These are phyloP conservation scores for Anguilla japonica DNA, from an alignment of 2,113 vertebrate species.

Conservation along the genomic window DNA sequence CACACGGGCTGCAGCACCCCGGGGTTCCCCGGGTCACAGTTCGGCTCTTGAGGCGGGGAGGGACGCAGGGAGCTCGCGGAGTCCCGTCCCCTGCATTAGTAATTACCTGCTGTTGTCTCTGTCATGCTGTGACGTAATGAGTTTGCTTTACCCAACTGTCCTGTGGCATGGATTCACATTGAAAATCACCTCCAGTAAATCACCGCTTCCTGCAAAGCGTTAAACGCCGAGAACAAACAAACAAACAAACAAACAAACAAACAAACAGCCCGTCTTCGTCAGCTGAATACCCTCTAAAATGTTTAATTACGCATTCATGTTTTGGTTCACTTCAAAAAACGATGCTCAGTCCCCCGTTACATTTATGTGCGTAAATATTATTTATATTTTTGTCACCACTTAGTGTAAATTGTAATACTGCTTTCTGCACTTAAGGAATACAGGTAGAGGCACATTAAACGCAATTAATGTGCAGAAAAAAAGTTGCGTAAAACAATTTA, in stretches of 20 bases:
- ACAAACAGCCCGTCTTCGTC: background rate
- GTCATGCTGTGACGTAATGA: slow-evolving; percentile 51
- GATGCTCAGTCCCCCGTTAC: background rate
- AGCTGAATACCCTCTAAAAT: background rate
- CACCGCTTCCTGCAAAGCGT: slow-evolving; percentile 24
- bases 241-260: slow-evolving; percentile 13
- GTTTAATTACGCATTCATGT: background rate
- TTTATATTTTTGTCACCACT: background rate
- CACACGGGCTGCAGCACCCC: background rate
- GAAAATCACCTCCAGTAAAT: slow-evolving; percentile 37
- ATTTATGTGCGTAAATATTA: background rate
- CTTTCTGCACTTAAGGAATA: background rate
- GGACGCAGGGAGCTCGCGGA: slow-evolving; percentile 27
- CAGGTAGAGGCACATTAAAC: background rate
- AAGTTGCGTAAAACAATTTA: too few species aligned
- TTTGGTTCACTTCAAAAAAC: background rate
- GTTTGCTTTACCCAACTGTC: slow-evolving; percentile 40
- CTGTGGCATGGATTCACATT: slow-evolving; percentile 38
- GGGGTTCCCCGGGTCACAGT: background rate
- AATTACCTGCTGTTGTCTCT: slow-evolving; percentile 49
- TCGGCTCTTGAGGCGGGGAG: slow-evolving; percentile 4
- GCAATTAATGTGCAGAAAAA: background rate
- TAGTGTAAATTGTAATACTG: background rate
- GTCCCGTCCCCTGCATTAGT: slow-evolving; percentile 36
- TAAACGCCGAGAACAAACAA: slow-evolving; percentile 6